Base-by-base conservation (phyloP, 2,888 invertebrate genomes). In the Gastrophysa polygoni region DNA sequence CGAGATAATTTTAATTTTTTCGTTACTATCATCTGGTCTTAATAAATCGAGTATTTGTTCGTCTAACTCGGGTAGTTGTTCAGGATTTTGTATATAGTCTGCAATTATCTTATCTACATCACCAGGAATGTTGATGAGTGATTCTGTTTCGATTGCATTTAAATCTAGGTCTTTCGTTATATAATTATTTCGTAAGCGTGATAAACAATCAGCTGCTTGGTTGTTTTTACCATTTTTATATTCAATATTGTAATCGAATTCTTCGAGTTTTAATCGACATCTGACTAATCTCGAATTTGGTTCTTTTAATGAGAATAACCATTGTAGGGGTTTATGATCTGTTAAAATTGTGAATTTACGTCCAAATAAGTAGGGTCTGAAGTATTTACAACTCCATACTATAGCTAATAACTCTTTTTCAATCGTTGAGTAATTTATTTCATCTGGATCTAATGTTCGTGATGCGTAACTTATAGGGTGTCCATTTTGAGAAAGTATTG, bases 261-360 rank as follows among this genome's bases (percentile, higher is more conserved):
- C 63, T 49, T 61, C 59, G 7, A 66, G 44, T 55, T 66, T 63
- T 0, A 66, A 46, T 14, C 56, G 21, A 61, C 63, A 68, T 2
- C 68, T 46, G 4, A 65, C 58, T 34, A 68, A 49, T 48, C 59
- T 54, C 16, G 61, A 66, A 47, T 63, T 68, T n/a, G 66, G 63
- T 56, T 68, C 61, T 59, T 68, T 68, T 5, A 68, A 18, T 2
- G 58, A 62, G 46, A 62, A 63, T 6, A 70, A 24, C 70, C 71
- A 71, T 44, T 68, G 59, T 18, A 72, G 49, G 1, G 68, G 68
- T 57, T 64, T 67, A 24, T 72, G 72, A 32, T 71, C 69, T 0
- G 65, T 69, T 46, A 61, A 46, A 1, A 56, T 56, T 0, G n/a
- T 29, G 11, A 56, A 61, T 50, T 56, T 61, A 10, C 14, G 21